phyloP scores from a whole-genome alignment of 2,797 vertebrate species.

The Valencia hispanica region DNA sequence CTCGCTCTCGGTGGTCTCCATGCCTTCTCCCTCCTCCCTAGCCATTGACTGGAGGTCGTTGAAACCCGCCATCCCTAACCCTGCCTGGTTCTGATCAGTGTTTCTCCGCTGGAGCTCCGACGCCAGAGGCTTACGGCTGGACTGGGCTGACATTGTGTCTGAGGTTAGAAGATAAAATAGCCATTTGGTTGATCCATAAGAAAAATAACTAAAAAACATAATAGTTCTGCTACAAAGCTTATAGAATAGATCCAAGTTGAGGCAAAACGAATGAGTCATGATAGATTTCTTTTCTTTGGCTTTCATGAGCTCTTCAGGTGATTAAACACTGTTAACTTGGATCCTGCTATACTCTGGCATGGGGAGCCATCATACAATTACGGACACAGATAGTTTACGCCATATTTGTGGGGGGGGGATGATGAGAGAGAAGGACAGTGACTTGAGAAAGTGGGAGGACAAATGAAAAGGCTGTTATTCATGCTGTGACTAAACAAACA shows the following conservation, averaged over 20 bases:
- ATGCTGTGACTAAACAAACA: conserved; percentile 44
- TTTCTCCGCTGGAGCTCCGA: conserved; percentile 78
- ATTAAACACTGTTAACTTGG: neutral
- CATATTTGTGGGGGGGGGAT: conserved; percentile 10
- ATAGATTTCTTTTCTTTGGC: neutral
- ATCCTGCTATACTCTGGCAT: conserved; percentile 47
- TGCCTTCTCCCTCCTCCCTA: conserved; percentile 95
- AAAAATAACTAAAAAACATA: neutral
- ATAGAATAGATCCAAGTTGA: neutral
- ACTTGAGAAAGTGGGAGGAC: conserved; percentile 47
- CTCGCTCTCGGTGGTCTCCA: conserved; percentile 94
- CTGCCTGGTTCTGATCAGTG: conserved; percentile 55
- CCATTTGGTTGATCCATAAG: neutral
- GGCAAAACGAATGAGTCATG: neutral
- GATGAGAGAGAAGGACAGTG: neutral
- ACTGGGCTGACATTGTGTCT: conserved; percentile 80
- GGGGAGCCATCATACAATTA: conserved; percentile 61
- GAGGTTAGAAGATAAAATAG: neutral
- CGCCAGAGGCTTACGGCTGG: conserved; percentile 75
- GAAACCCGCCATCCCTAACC: conserved; percentile 76
- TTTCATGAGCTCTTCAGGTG: neutral
- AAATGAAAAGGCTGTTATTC: conserved; percentile 50
- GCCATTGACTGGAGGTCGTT: conserved; percentile 87
- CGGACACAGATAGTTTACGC: neutral
- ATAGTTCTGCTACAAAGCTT: neutral